A percentile compares a stretch with the other conserved stretches of the same genome.
Evolutionary conservation across 1,140 invertebrate genomes (phyloP).

Genomic region (Melipona quadrifasciata): DNA sequence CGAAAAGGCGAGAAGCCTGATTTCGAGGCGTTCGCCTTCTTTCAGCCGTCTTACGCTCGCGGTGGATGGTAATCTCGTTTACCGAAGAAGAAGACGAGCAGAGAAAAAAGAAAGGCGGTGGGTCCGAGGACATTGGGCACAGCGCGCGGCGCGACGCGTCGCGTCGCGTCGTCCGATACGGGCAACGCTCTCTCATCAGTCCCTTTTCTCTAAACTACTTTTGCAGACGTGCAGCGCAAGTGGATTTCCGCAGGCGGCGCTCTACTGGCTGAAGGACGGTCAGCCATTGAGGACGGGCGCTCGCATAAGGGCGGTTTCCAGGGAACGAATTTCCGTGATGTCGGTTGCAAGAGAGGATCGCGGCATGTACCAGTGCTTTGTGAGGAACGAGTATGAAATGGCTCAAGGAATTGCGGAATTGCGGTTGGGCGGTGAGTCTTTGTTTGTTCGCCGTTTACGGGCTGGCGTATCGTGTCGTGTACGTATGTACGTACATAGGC

Average conservation of each 20-base stretch:
- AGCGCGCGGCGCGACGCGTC: no score
- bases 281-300: slow-evolving; percentile 84
- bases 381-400: slow-evolving; percentile 86
- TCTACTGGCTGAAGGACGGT: slow-evolving; percentile 85
- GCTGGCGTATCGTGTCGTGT: not conserved
- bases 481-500: no score
- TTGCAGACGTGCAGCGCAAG: slow-evolving; percentile 78
- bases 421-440: slow-evolving; percentile 86
- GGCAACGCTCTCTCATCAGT: slow-evolving; percentile 56
- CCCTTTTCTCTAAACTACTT: slow-evolving; percentile 62
- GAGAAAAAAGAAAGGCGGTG: not conserved
- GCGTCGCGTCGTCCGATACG: not conserved
- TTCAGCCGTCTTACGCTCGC: not conserved
- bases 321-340: slow-evolving; percentile 84
- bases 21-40: not conserved
- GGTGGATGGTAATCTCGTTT: slow-evolving; percentile 35
- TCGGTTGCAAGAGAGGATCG: slow-evolving; percentile 88
- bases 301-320: slow-evolving; percentile 81
- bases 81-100: no score
- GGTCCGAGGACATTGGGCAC: not conserved
- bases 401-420: slow-evolving; percentile 88
- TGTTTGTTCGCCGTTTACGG: slow-evolving; percentile 34
- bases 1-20: not conserved
- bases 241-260: slow-evolving; percentile 80
- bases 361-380: slow-evolving; percentile 93